Evolutionary conservation across 64 coral and sea anemone species (phyloP).

Genomic region (Pocillopora damicornis): DNA sequence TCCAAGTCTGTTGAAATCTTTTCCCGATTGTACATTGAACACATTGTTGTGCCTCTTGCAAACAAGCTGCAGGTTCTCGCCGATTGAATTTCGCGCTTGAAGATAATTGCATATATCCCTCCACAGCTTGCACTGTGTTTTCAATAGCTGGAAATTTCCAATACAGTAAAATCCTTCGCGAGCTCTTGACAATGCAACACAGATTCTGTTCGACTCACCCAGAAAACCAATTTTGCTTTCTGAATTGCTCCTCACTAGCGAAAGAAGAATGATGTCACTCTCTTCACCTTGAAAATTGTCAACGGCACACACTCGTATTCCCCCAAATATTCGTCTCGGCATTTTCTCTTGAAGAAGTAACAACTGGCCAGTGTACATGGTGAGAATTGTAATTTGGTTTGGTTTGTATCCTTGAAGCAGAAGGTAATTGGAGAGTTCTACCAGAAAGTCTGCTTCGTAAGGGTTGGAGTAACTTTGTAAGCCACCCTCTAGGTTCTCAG

Average conservation of each 20-base stretch:
- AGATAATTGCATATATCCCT: constrained; percentile 51
- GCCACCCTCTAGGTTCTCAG: constrained; percentile 35
- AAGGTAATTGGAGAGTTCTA: constrained; percentile 65
- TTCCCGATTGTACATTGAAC: not conserved
- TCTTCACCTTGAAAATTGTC: constrained; percentile 93
- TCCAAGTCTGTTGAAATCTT: constrained; percentile 15
- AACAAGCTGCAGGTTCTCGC: constrained; percentile 6
- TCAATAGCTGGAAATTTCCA: constrained; percentile 39
- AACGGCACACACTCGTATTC: constrained; percentile 62
- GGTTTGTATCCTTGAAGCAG: constrained; percentile 66
- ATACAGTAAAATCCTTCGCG: constrained; percentile 55
- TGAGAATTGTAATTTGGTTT: constrained; percentile 76
- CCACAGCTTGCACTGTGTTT: constrained; percentile 38
- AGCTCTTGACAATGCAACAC: constrained; percentile 43
- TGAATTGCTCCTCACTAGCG: constrained; percentile 67
- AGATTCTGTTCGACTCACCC: constrained; percentile 45
- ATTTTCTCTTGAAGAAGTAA: constrained; percentile 72
- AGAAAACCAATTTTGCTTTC: constrained; percentile 66
- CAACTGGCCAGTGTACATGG: constrained; percentile 82
- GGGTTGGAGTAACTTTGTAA: constrained; percentile 76
- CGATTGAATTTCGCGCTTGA: constrained; percentile 9
- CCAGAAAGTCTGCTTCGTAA: constrained; percentile 73
- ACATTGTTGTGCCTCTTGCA: constrained; percentile 50
- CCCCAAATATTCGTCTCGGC: constrained; percentile 52
- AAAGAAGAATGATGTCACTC: constrained; percentile 76